Percentiles rank a stretch among this genome's conserved stretches.
These are phyloP conservation scores for Macropodus opercularis DNA, from an alignment of 2,797 vertebrate species.

Conservation along the genomic window DNA sequence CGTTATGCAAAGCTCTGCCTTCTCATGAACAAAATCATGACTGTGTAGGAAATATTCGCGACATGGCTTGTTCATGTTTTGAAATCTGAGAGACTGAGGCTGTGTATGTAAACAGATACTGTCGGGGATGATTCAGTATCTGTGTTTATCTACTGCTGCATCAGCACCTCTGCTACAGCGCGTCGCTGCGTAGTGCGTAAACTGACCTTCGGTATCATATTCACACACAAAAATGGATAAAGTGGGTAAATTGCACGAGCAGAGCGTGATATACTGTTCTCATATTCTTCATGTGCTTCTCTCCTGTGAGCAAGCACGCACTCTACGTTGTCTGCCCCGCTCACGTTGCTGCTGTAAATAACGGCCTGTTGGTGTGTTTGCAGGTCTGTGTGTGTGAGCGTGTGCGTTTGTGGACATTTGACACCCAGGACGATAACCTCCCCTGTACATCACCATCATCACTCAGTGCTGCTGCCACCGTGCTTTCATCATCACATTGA, in stretches of 20 bases:
- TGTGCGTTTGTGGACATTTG: conserved; percentile 24
- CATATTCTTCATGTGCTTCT: conserved; percentile 26
- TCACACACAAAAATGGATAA: conserved; percentile 2
- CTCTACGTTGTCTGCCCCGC: conserved; percentile 39
- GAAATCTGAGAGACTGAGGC: background rate
- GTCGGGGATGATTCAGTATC: conserved; percentile 16
- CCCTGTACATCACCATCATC: conserved; percentile 66
- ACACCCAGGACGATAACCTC: conserved; percentile 52
- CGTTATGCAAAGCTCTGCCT: too few relatives aligned
- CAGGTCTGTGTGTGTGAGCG: background rate
- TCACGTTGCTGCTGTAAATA: conserved; percentile 60
- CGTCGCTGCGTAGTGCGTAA: conserved; percentile 5
- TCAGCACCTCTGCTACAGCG: background rate
- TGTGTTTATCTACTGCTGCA: conserved; percentile 2
- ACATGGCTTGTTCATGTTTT: background rate
- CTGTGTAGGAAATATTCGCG: background rate
- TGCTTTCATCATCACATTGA: conserved; percentile 69
- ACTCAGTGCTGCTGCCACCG: conserved; percentile 40
- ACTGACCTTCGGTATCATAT: conserved; percentile 1
- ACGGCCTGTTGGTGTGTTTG: conserved; percentile 26
- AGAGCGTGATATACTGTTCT: conserved; percentile 47
- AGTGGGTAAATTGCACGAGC: conserved; percentile 15
- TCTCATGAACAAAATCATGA: background rate
- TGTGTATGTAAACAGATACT: background rate
- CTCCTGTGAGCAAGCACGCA: conserved; percentile 14